Conservation (phyloP, 2,797 vertebrate genomes). For the Podargus strigoides region DNA sequence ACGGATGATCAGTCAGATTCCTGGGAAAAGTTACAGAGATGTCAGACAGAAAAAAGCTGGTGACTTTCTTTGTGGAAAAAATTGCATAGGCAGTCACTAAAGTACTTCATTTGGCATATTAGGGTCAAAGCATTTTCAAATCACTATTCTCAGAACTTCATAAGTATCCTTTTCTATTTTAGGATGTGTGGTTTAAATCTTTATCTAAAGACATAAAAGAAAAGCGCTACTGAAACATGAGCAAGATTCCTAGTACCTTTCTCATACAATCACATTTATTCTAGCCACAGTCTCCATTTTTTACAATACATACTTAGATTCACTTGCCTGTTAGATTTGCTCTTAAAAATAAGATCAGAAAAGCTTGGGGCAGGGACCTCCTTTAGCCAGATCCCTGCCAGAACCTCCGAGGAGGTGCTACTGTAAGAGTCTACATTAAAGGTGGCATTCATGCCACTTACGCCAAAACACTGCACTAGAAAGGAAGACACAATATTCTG, state of each 20-base stretch:
- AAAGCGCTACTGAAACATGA: neutral
- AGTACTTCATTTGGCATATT: constrained; percentile 20
- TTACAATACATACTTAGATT: neutral
- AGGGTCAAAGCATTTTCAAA: constrained; percentile 18
- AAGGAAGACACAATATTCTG: neutral
- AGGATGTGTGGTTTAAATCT: neutral
- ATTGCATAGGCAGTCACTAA: neutral
- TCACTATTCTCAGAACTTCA: neutral
- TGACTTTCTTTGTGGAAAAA: neutral
- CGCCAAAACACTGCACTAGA: neutral
- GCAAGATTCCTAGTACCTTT: neutral
- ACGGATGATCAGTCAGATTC: constrained; percentile 42
- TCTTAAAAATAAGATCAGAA: neutral
- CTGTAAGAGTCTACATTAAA: neutral
- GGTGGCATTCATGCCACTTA: neutral
- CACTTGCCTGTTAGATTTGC: neutral
- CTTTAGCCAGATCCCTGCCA: neutral
- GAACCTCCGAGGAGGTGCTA: neutral
- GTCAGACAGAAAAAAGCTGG: neutral
- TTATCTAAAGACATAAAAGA: neutral
- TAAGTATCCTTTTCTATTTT: neutral
- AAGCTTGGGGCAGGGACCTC: neutral
- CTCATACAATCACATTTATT: neutral
- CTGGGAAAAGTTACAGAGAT: constrained; percentile 34
- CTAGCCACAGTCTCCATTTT: neutral